Conservation (phyloP, 1,140 invertebrate genomes). For the Periplaneta americana region DNA sequence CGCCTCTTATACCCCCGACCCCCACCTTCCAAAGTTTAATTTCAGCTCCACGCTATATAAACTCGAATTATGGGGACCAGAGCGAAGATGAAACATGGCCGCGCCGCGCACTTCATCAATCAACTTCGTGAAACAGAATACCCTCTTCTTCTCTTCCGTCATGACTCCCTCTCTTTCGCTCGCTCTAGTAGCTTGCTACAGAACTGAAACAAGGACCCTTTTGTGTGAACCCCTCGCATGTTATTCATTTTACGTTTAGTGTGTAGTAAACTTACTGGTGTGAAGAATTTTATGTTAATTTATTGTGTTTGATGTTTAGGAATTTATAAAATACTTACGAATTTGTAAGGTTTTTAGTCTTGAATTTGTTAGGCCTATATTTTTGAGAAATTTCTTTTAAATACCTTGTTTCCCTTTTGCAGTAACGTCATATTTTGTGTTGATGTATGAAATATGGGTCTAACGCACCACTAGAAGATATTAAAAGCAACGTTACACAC, state of each 20-base stretch:
- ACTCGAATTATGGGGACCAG: not conserved
- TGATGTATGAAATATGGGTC: not conserved
- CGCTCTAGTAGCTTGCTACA: not conserved
- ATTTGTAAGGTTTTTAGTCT: too few species aligned
- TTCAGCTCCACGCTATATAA: not conserved
- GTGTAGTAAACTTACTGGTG: too few species aligned
- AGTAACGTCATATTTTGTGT: not conserved
- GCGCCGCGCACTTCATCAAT: not conserved
- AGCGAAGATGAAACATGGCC: not conserved
- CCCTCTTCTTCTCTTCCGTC: not conserved
- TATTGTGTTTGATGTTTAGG: too few species aligned
- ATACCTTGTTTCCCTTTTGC: not conserved
- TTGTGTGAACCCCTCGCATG: not conserved
- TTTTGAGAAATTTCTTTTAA: not conserved
- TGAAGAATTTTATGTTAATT: too few species aligned
- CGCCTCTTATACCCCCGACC: too few species aligned
- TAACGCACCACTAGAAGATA: not conserved
- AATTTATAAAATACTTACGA: too few species aligned
- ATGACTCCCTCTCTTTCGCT: not conserved
- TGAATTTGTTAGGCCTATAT: too few species aligned
- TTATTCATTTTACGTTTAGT: too few species aligned
- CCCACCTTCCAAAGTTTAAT: not conserved
- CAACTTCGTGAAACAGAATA: not conserved
- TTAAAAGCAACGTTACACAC: too few species aligned
- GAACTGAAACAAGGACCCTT: not conserved